These are phyloP conservation scores for Desmodus rotundus DNA, from an alignment of 2,113 vertebrate genomes.

Conservation along the genomic window DNA sequence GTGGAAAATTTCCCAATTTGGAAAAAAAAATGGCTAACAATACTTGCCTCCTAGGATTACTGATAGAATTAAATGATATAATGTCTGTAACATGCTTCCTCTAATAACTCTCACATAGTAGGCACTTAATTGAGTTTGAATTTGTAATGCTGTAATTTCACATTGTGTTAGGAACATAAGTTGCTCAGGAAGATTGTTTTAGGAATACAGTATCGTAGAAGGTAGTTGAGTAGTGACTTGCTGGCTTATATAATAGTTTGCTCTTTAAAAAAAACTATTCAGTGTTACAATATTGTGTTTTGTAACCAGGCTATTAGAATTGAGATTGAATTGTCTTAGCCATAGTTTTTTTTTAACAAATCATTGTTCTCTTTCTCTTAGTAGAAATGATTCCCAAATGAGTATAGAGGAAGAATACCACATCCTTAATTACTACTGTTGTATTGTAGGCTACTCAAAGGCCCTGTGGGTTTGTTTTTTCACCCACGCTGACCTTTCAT, in stretches of 20 bases:
- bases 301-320: background rate
- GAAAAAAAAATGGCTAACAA: background rate
- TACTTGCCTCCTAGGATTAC: background rate
- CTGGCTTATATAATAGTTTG: background rate
- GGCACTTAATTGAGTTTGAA: conserved; percentile 1
- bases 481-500: background rate
- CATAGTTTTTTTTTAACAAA: conserved; percentile 35
- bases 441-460: background rate
- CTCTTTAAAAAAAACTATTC: background rate
- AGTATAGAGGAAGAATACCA: conserved; percentile 15
- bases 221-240: background rate
- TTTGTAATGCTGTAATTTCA: background rate
- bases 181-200: conserved; percentile 20
- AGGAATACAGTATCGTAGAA: background rate
- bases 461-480: background rate
- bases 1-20: background rate
- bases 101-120: background rate
- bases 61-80: background rate
- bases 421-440: conserved; percentile 28
- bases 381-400: conserved; percentile 26
- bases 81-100: background rate
- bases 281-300: background rate
- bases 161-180: background rate
- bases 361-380: conserved; percentile 21
- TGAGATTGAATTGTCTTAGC: background rate